These are phyloP conservation scores for Clarias macrocephalus DNA, from an alignment of 2,113 vertebrate genomes.

Conservation along the genomic window DNA sequence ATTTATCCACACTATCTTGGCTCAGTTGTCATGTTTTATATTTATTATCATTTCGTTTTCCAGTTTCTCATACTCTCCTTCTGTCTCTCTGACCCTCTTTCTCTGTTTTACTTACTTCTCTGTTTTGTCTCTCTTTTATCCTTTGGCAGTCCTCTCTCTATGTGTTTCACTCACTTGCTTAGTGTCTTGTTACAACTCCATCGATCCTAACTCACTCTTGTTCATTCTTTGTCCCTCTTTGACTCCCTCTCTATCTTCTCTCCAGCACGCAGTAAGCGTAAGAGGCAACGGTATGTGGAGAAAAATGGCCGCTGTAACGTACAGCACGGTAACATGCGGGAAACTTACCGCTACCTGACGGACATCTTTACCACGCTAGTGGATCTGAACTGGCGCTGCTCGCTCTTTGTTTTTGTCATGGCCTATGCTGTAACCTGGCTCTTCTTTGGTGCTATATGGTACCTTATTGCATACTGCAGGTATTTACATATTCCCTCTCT, in stretches of 20 bases:
- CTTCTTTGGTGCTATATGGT: constrained; percentile 97
- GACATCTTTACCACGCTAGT: constrained; percentile 98
- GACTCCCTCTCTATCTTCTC: neutral
- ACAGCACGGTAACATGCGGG: constrained; percentile 89
- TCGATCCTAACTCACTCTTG: neutral
- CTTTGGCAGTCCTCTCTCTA: neutral
- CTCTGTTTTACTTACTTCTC: neutral
- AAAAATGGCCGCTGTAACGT: constrained; percentile 95
- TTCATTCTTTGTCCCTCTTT: neutral
- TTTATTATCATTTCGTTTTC: neutral
- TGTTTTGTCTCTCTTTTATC: neutral
- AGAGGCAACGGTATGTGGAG: constrained; percentile 92
- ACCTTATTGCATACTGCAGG: constrained; percentile 94
- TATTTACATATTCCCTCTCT: constrained; percentile 40
- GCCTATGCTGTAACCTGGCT: constrained; percentile 96
- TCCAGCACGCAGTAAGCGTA: constrained; percentile 68
- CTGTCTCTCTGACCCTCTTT: neutral
- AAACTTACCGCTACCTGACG: constrained; percentile 94
- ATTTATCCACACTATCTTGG: neutral
- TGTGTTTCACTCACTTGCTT: neutral
- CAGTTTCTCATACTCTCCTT: neutral
- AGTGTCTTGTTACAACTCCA: neutral
- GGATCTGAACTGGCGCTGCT: constrained; percentile 96
- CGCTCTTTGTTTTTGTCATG: constrained; percentile 93
- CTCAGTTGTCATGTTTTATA: neutral